Base-by-base conservation (phyloP, 2,888 invertebrate species). In the Lamproptera curius region DNA sequence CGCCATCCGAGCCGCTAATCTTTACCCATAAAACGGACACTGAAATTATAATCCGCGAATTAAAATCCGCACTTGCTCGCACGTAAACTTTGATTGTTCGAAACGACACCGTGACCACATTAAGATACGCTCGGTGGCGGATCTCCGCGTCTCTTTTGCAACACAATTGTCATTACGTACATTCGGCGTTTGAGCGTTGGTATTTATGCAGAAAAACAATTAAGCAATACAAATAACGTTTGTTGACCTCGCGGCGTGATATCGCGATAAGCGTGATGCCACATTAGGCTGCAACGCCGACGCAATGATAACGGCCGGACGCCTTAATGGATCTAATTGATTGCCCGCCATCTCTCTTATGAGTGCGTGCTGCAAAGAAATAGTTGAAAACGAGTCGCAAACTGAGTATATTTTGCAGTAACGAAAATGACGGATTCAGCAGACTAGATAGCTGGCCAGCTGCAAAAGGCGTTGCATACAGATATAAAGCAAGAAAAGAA, bases 141-240 rank as follows among this genome's bases (percentile, higher is more conserved):
- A 45, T 40, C 40, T 40, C 0, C 4, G 20, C 20, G 20, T 28
- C 2, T 26, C 41, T 41, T 46, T 28, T 41, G 16, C 40, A 15
- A 36, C 41, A 28, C 41, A 36, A 36, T 28, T 36, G 41, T 41
- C 41, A 36, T 41, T 46, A 36, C 20, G 26, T 31, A 26, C 23
- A 31, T 40, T 16, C 8, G 23, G 4, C 11, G 11, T 6, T 9
- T 26, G 1, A 15, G 20, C 37, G 23, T 13, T 33, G 38, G 15
- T 37, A 16, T 38, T 20, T 42, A 38, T 38, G 47, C 31, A 42
- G 42, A 48, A 38, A 41, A 16, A 42, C 36, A 42, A 47, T 47
- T 47, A 47, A 47, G 42, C 42, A 38, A 48, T 38, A 47, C 42
- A 26, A 48, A 42, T 42, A 42, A 38, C 42, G 42, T 48, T 42